Conservation (phyloP, 2,113 vertebrate genomes). For the Bombycilla garrulus region DNA sequence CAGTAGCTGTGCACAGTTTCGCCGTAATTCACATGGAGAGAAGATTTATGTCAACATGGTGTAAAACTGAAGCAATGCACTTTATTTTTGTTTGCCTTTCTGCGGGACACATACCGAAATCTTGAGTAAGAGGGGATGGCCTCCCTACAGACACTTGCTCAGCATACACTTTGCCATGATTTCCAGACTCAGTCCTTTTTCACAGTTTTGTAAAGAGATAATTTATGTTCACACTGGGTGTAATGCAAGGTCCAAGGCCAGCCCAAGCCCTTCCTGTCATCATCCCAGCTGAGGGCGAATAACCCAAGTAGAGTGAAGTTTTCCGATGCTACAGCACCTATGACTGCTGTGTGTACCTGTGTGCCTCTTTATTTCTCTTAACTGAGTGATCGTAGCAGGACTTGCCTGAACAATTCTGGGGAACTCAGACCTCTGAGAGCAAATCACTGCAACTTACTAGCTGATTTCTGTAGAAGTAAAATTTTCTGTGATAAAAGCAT, state of each 20-base stretch:
- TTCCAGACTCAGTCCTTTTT: background rate
- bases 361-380: background rate
- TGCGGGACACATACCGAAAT: background rate
- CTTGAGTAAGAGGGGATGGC: conserved; percentile 41
- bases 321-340: background rate
- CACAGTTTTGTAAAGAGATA: conserved; percentile 12
- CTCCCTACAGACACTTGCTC: conserved; percentile 32
- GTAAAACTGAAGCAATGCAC: conserved; percentile 25
- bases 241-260: background rate
- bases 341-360: too few relatives aligned
- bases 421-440: background rate
- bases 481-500: background rate
- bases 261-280: background rate
- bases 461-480: background rate
- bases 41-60: conserved; percentile 29
- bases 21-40: background rate
- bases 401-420: background rate
- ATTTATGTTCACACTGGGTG: background rate
- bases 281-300: background rate
- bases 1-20: background rate
- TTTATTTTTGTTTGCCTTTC: conserved; percentile 58
- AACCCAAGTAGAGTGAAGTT: background rate
- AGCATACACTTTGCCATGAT: conserved; percentile 43
- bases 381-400: background rate
- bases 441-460: background rate